Evolutionary conservation across 2,888 invertebrate genomes (phyloP).

Genomic region (Physocephala rufipes): DNA sequence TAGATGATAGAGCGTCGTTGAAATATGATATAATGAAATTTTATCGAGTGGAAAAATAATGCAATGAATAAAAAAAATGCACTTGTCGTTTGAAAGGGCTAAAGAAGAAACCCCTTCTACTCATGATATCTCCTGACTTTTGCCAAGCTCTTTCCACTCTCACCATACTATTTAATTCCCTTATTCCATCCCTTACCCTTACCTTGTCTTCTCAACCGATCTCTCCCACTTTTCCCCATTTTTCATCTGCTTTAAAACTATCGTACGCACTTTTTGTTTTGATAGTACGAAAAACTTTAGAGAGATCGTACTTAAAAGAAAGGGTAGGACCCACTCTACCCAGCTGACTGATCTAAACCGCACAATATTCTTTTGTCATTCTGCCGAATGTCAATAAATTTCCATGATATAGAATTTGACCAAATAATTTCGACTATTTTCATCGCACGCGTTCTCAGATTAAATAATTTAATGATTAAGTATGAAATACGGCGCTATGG

Average conservation of each 20-base stretch:
- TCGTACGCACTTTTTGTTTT: constrained; percentile 12
- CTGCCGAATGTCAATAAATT: constrained; percentile 11
- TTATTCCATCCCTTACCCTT: no score
- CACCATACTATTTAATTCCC: no score
- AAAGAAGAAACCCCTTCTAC: not conserved
- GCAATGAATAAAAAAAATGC: no score
- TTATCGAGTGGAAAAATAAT: not conserved
- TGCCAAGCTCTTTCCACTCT: not conserved
- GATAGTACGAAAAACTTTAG: constrained; percentile 14
- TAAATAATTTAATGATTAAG: not conserved
- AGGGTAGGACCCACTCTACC: no score
- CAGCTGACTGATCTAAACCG: not conserved
- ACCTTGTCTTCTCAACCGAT: no score
- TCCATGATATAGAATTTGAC: constrained; percentile 15
- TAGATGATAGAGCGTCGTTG: not conserved
- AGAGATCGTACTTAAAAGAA: not conserved
- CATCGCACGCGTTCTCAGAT: not conserved
- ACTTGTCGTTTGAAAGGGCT: no score
- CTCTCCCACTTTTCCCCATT: no score
- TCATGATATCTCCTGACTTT: not conserved
- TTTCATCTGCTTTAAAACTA: no score
- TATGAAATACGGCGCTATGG: no score
- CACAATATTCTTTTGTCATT: not conserved
- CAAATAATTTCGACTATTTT: constrained; percentile 17
- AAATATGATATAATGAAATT: not conserved